Evolutionary conservation across 1,140 invertebrate genomes (phyloP).

Genomic region (Dreissena polymorpha): DNA sequence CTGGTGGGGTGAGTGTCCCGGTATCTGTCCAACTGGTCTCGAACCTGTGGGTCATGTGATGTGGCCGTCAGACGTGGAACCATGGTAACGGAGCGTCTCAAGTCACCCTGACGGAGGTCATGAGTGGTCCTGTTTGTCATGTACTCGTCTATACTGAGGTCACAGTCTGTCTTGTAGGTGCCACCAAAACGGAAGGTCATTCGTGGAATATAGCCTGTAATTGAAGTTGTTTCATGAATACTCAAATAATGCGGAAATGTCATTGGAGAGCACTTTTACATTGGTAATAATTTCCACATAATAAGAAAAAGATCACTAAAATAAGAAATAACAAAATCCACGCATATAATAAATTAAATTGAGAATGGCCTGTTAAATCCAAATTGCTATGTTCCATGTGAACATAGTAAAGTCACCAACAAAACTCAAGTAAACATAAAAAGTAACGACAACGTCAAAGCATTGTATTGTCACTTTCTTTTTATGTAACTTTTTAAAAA

Average conservation of each 20-base stretch:
- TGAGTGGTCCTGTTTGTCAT: constrained; percentile 70
- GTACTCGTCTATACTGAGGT: constrained; percentile 76
- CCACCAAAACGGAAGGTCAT: constrained; percentile 77
- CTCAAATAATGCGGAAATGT: background rate
- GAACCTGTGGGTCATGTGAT: constrained; percentile 73
- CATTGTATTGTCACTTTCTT: too few species aligned
- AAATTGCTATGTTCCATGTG: too few species aligned
- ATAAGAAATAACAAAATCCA: background rate
- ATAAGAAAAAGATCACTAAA: too few species aligned
- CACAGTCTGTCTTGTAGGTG: constrained; percentile 78
- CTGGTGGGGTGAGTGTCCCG: constrained; percentile 73
- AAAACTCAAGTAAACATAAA: too few species aligned
- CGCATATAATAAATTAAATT: too few species aligned
- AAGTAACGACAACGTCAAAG: too few species aligned
- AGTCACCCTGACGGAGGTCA: constrained; percentile 65
- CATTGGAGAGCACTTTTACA: too few species aligned
- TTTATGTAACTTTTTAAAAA: too few species aligned
- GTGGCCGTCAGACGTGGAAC: constrained; percentile 73
- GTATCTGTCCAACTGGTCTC: constrained; percentile 73
- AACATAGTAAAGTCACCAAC: too few species aligned
- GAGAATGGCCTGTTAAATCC: too few species aligned
- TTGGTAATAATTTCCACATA: too few species aligned
- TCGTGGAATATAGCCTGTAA: constrained; percentile 77
- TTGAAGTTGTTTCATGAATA: background rate
- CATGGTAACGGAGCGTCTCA: constrained; percentile 66